Evolutionary conservation across 2,797 vertebrate genomes (phyloP).

Genomic region (Limosa lapponica): DNA sequence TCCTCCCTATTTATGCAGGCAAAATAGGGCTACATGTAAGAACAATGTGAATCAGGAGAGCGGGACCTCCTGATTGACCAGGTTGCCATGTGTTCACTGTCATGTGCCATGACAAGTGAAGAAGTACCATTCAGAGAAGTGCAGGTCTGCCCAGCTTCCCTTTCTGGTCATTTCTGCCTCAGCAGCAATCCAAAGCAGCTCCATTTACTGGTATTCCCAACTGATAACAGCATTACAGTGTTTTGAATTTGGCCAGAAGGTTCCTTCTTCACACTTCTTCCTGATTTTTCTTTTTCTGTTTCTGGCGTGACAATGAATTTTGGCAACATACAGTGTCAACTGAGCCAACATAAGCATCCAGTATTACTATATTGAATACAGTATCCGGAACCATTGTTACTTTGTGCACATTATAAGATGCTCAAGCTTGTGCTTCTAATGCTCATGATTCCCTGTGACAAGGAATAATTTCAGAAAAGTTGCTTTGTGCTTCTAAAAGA

Average conservation of each 20-base stretch:
- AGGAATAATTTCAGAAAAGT: not conserved
- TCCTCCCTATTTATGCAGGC: conserved; percentile 46
- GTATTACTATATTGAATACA: not conserved
- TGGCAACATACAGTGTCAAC: not conserved
- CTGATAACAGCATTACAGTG: not conserved
- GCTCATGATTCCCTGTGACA: not conserved
- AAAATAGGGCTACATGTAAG: conserved; percentile 52
- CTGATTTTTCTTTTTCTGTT: not conserved
- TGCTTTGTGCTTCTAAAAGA: not conserved
- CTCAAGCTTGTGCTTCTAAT: not conserved
- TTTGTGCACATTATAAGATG: not conserved
- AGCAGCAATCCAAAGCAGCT: not conserved
- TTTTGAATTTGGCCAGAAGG: conserved; percentile 30
- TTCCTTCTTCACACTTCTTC: conserved; percentile 19
- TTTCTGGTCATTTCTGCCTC: not conserved
- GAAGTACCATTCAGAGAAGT: not conserved
- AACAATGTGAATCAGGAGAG: conserved; percentile 35
- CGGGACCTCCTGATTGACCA: not conserved
- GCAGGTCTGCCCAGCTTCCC: not conserved
- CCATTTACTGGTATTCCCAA: not conserved
- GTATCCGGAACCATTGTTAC: not conserved
- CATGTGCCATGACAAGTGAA: not conserved
- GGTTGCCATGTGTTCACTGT: not conserved
- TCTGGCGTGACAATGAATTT: conserved; percentile 1
- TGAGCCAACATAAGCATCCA: conserved; percentile 24